These are phyloP conservation scores for Zaprionus kolodkinae DNA, from an alignment of 1,140 invertebrate species.

Conservation along the genomic window DNA sequence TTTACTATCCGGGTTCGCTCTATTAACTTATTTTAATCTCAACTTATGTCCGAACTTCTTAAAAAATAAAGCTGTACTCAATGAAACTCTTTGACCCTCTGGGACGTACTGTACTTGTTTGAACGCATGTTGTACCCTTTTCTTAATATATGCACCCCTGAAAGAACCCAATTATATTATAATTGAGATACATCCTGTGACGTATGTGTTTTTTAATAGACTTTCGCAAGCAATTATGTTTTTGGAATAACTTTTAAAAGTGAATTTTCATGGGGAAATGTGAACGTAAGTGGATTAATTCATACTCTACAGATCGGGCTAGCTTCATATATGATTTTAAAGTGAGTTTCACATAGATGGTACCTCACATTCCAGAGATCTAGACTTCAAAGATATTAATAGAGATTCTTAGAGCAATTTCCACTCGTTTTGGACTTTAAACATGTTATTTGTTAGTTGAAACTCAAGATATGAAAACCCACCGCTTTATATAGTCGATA, in stretches of 20 bases:
- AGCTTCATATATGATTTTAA: background rate
- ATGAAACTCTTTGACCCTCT: background rate
- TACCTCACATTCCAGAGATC: background rate
- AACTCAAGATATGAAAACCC: background rate
- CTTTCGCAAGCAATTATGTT: conserved; percentile 22
- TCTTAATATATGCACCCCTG: conserved; percentile 36
- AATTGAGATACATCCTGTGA: conserved; percentile 15
- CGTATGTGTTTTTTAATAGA: conserved; percentile 26
- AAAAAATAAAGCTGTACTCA: background rate
- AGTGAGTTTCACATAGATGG: background rate
- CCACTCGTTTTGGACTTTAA: too few relatives aligned
- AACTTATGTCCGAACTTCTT: too few relatives aligned
- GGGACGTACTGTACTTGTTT: background rate
- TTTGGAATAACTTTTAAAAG: background rate
- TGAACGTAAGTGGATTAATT: background rate
- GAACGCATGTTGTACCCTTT: conserved; percentile 11
- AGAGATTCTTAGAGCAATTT: too few relatives aligned
- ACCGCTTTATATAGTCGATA: background rate
- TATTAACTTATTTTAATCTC: background rate
- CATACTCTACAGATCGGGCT: background rate
- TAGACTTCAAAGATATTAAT: background rate
- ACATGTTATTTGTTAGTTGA: background rate
- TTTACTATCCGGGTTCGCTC: background rate
- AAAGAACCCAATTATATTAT: conserved; percentile 32
- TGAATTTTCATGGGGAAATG: background rate